phyloP scores from a whole-genome alignment of 1,140 invertebrate species.

The Gerris buenoi region DNA sequence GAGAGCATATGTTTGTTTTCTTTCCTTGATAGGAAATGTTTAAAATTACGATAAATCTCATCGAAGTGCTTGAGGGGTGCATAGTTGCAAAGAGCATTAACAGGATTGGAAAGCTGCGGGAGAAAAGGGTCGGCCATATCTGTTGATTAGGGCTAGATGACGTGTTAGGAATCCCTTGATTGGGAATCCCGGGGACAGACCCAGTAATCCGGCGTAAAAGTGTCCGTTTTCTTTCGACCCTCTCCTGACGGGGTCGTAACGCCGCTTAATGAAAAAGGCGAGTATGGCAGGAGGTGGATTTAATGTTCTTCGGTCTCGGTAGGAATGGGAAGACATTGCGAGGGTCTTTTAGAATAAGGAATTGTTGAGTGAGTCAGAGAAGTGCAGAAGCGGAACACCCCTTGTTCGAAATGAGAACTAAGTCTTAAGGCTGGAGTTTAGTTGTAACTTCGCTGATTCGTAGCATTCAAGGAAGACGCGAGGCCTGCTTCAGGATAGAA shows the following conservation, averaged over 20 bases:
- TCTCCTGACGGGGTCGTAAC: neutral
- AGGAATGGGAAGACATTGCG: neutral
- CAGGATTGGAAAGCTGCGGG: neutral
- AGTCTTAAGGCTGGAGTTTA: too few species aligned
- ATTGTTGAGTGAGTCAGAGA: neutral
- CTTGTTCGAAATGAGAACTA: too few species aligned
- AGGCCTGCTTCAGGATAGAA: too few species aligned
- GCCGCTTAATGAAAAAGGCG: neutral
- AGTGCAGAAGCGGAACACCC: neutral
- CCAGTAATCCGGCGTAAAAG: neutral
- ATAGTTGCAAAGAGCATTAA: neutral
- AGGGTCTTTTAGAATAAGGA: neutral
- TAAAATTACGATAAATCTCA: neutral
- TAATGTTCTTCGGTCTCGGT: neutral
- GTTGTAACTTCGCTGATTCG: too few species aligned
- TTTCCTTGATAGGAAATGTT: too few species aligned
- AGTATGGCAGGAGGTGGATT: neutral
- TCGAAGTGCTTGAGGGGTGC: neutral
- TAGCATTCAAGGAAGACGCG: too few species aligned
- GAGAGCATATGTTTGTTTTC: too few species aligned
- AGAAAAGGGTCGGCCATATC: neutral
- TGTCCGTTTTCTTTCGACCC: neutral
- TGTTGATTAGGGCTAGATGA: neutral
- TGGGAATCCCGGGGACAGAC: too few species aligned
- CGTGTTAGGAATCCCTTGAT: neutral